Base-by-base conservation (phyloP, 2,113 vertebrate genomes). In the Pelecanus crispus region DNA sequence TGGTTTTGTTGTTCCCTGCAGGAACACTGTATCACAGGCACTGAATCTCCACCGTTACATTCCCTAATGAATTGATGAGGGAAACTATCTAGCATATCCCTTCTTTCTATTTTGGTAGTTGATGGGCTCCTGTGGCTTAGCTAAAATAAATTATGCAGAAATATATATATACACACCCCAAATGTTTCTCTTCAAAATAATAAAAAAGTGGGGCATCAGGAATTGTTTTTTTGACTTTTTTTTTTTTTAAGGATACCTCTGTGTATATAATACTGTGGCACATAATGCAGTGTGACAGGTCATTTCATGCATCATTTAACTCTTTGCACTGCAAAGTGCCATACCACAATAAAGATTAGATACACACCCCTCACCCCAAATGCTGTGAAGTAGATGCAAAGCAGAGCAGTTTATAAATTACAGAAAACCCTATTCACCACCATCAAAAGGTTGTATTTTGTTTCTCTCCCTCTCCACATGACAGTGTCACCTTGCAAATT, bases 251-350 rank as follows among this genome's bases (percentile, higher is more conserved):
- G 50, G 61, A 90, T n/a, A 67, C 80, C 62, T 95, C 71, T 70
- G 63, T 89, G 67, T 72, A 50, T 65, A 61, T 81, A 95, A 83
- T 45, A 61, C 14, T 82, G 56, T 49, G 66, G 59, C 72, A 77
- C 45, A 80, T 97, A 97, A 97, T 91, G 40, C 38, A 73, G 63
- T 84, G 56, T 96, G 94, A 97, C 97, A 96, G 95, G 91, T 97
- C 95, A 97, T 97, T 98, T 98, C 89, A 97, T 59, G 94, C 97
- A 96, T 95, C 96, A 97, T 98, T 98, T 98, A 97, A 96, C 85
- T 97, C 95, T 96, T 97, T 97, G 94, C 92, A 53, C 82, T 95
- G 95, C 40, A 14, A 80, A 96, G 53, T 91, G 92, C 94, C 67
- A 50, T 62, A 79, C 28, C 34, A 90, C 58, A 68, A 70, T 75